Evolutionary conservation across 1,140 invertebrate genomes (phyloP).

Genomic region (Phymorhynchus buccinoides): DNA sequence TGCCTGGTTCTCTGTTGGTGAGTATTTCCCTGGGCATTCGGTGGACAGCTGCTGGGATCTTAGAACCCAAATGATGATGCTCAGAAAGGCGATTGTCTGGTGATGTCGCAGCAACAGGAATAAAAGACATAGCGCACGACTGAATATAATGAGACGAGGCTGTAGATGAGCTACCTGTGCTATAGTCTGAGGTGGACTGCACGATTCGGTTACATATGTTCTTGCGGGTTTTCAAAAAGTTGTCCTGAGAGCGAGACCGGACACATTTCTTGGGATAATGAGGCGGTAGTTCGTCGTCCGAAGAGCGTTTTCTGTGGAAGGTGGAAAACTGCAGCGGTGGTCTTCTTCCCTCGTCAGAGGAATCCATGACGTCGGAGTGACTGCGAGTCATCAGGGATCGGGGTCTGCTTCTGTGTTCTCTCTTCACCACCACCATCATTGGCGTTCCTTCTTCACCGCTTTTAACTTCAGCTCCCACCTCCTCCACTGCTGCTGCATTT

Average conservation of each 20-base stretch:
- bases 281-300: constrained; percentile 42
- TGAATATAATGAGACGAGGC: background rate
- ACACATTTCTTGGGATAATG: background rate
- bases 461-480: background rate
- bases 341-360: background rate
- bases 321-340: constrained; percentile 48
- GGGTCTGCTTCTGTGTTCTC: background rate
- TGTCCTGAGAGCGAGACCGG: constrained; percentile 65
- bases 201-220: constrained; percentile 70
- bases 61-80: background rate
- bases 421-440: background rate
- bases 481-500: background rate
- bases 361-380: constrained; percentile 40
- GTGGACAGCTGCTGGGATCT: background rate
- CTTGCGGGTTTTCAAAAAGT: constrained; percentile 60
- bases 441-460: background rate
- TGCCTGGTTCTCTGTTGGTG: constrained; percentile 35
- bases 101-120: background rate
- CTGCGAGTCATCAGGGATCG: constrained; percentile 44
- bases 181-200: constrained; percentile 31
- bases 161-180: background rate
- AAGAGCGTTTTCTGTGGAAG: constrained; percentile 45
- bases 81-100: constrained; percentile 26
- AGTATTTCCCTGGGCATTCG: background rate
- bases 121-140: constrained; percentile 28